Base-by-base conservation (phyloP, 2,888 invertebrate species). In the Rotaria sp. region DNA sequence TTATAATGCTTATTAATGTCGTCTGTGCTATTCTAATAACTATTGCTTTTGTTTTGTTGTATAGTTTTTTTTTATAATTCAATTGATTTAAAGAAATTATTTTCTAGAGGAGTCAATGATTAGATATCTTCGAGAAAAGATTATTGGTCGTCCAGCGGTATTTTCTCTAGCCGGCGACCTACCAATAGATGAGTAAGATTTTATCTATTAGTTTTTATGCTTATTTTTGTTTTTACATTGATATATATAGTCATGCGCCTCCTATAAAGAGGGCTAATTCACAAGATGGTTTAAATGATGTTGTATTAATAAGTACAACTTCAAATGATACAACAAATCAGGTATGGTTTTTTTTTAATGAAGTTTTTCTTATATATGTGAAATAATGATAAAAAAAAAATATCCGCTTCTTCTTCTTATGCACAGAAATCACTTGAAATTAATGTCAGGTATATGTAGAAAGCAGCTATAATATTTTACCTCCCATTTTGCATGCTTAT, bases 111-210 rank as follows among this genome's bases (percentile, higher is more conserved):
- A 67, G 15, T 21, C 35, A 7, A 67, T 67, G 67, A 67, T 41
- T n/a, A 80, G 45, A 80, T 80, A 80, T n/a, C 67, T 67, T 38
- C 67, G 67, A 38, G 67, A 67, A 15, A 67, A 67, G 67, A 67
- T 67, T 8, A 67, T 67, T 67, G 67, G 67, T 11, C 67, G 30
- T 67, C 45, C 80, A 45, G 45, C 80, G 5, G 80, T n/a, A 7
- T 80, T 80, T 45, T 80, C 45, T 26, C 45, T 7, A 21, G 45
- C 67, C 13, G 67, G 35, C 1, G 67, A 67, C 21, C 3, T 67
- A 67, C 67, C 35, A 21, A 38, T 21, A 18, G 67, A 67, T 35
- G 67, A 67, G 67, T 67, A 67, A 67, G 67, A 21, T 35, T 21
- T 35, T 67, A n/a, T n/a, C 45, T 11, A 11, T 15, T 24, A 52